phyloP scores from a whole-genome alignment of 1,140 invertebrate genomes.

The Diorhabda sublineata region DNA sequence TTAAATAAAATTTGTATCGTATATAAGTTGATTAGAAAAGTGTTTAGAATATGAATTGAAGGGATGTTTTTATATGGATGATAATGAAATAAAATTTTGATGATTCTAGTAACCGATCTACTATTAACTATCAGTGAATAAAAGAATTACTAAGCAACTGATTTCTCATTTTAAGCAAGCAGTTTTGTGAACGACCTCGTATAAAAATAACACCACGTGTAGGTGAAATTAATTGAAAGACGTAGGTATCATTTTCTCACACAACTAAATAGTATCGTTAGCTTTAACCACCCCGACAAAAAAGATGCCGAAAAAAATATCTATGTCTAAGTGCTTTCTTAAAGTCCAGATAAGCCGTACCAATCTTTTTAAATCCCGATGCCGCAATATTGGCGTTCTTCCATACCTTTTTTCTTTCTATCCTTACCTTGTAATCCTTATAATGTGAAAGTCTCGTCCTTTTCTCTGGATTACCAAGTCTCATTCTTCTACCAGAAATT shows the following conservation, averaged over 20 bases:
- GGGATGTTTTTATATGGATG: no score
- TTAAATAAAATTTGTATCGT: constrained; percentile 16
- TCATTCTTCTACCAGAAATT: constrained; percentile 38
- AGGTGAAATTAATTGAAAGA: not conserved
- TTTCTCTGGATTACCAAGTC: constrained; percentile 38
- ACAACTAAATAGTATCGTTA: not conserved
- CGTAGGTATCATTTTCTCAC: constrained; percentile 1
- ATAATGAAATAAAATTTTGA: no score
- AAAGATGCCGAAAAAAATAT: constrained; percentile 20
- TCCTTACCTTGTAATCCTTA: constrained; percentile 40
- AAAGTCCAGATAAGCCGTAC: constrained; percentile 41
- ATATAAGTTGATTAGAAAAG: constrained; percentile 7
- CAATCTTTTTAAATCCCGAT: constrained; percentile 40
- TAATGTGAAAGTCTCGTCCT: constrained; percentile 43
- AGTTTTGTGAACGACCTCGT: not conserved
- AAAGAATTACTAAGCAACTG: no score
- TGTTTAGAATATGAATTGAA: not conserved
- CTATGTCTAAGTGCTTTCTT: constrained; percentile 27
- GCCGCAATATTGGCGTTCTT: constrained; percentile 38
- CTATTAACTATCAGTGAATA: no score
- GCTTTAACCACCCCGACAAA: constrained; percentile 4
- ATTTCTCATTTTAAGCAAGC: no score
- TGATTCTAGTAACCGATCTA: no score
- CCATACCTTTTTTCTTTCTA: constrained; percentile 31
- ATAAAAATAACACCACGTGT: not conserved